phyloP scores from a whole-genome alignment of 2,797 vertebrate genomes.

The Rhabdomys pumilio region DNA sequence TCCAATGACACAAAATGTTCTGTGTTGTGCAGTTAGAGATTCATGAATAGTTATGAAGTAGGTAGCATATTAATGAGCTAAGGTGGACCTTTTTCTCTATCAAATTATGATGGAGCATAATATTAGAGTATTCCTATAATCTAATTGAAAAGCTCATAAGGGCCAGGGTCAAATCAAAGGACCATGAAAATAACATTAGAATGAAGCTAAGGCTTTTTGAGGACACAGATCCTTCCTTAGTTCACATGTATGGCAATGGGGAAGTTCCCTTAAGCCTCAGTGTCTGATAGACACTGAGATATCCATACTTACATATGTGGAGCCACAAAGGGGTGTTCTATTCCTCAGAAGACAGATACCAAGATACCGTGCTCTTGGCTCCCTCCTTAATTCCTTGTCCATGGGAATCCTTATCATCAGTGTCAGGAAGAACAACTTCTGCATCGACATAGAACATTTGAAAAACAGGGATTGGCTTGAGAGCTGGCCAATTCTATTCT shows the following conservation, averaged over 20 bases:
- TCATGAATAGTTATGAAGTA: neutral
- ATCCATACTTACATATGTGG: neutral
- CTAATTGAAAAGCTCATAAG: neutral
- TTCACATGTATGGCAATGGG: neutral
- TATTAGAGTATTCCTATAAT: neutral
- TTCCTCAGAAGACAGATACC: neutral
- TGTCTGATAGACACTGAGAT: neutral
- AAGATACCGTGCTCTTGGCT: too few relatives aligned
- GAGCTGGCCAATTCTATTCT: neutral
- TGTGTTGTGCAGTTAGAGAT: neutral
- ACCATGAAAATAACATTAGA: neutral
- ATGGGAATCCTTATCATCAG: neutral
- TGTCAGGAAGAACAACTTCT: neutral
- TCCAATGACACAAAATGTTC: neutral
- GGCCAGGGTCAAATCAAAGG: neutral
- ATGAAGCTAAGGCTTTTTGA: neutral
- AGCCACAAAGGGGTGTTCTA: neutral
- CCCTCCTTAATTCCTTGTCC: neutral
- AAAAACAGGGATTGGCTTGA: neutral
- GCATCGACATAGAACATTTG: neutral
- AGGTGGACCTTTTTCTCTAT: neutral
- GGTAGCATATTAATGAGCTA: neutral
- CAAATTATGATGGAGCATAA: neutral
- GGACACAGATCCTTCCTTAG: neutral
- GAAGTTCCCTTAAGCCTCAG: neutral